Evolutionary conservation across 2,888 invertebrate species (phyloP), one percentile per base, ranked within the genome.

Genomic region (Globia sparganii): DNA sequence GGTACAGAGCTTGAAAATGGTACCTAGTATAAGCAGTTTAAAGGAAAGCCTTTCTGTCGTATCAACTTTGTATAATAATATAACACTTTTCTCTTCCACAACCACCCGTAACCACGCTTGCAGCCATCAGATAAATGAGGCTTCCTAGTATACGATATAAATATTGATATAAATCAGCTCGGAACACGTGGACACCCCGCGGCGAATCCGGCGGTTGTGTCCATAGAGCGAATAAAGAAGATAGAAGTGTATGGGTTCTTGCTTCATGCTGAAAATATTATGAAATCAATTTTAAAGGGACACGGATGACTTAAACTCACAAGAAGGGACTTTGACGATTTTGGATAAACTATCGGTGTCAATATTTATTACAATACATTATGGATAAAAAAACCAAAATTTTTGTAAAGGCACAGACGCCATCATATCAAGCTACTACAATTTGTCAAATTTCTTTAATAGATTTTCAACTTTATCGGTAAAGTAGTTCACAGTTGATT

Each of bases 151-250:
- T n/a, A 37, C 43, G 64, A 65, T 81, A 81, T 59, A 75, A 81
- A 81, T 80, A 81, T 81, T 81, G 81, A 69, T 43, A 65, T 81
- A 80, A 80, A 80, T 80, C 79, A 53, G 37, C 37, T 75, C n/a
- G 2, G 2, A 21, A 53, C 59, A 81, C 31, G 76, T 43, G 76
- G 58, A 4, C 49, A 18, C 66, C 79, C 79, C 68, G 68, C 59
- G 25, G 81, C 0, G 76, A 34, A 56, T 62, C 43, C 9, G 1
- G 21, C 2, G 62, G 34, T 46, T 70, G 21, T 21, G 2, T 40
- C 43, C 68, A 76, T 15, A 81, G 80, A 80, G 18, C 21, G 3
- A 4, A 4, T 1, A 53, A 59, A 15, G n/a, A 28, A 25, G 1
- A 65, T 58, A 80, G 81, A 80, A 31, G 1, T 64, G 62, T 34